phyloP scores from a whole-genome alignment of 2,888 invertebrate species.

The Morinoia aosen region DNA sequence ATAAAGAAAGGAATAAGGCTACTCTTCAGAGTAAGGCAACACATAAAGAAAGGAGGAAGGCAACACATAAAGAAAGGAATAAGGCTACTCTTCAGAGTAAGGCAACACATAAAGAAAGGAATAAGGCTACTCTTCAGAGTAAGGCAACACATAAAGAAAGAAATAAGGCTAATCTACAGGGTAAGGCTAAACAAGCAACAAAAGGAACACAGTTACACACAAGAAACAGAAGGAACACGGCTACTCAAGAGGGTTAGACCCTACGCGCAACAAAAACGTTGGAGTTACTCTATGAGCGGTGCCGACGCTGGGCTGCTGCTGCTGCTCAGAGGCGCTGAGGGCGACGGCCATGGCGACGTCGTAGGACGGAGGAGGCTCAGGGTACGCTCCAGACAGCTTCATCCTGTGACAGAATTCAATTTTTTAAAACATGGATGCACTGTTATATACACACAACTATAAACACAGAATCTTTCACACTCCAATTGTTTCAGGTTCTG shows the following conservation, averaged over 20 bases:
- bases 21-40: too few species aligned
- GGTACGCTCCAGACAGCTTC: conserved; percentile 67
- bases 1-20: too few species aligned
- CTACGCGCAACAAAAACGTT: too few species aligned
- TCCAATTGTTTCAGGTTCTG: too few species aligned
- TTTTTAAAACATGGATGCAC: background rate
- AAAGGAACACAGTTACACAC: background rate
- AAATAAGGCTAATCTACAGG: background rate
- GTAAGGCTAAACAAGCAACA: background rate
- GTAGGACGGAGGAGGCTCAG: conserved; percentile 70
- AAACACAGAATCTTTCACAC: background rate
- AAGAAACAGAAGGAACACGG: too few species aligned
- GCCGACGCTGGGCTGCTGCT: background rate
- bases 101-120: too few species aligned
- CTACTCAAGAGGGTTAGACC: too few species aligned
- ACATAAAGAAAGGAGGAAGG: too few species aligned
- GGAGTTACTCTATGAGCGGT: background rate
- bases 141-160: background rate
- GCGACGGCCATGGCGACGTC: conserved; percentile 69
- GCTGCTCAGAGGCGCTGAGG: conserved; percentile 1
- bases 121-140: too few species aligned
- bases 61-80: too few species aligned
- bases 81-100: too few species aligned
- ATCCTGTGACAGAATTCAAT: conserved; percentile 54
- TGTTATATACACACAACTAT: background rate